phyloP scores from a whole-genome alignment of 2,888 invertebrate genomes.

The Drosophila falleni region DNA sequence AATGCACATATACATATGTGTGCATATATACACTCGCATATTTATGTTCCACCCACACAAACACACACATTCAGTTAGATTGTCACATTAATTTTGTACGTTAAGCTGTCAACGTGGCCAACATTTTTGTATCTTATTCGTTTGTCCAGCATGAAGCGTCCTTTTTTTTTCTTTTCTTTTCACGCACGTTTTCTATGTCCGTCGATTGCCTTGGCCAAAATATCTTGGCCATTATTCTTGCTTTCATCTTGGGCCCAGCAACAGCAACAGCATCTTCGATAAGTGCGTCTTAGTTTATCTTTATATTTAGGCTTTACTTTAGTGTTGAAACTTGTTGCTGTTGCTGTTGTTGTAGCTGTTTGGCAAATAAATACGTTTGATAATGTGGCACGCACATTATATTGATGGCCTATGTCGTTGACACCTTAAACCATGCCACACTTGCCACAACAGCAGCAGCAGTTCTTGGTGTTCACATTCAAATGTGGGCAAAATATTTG shows the following conservation, averaged over 20 bases:
- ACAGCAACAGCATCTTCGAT: conserved; percentile 43
- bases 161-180: conserved; percentile 26
- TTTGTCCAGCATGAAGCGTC: conserved; percentile 26
- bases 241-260: conserved; percentile 46
- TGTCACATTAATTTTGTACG: conserved; percentile 79
- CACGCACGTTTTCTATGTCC: conserved; percentile 31
- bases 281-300: conserved; percentile 72
- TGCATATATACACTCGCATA: conserved; percentile 27
- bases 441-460: neutral
- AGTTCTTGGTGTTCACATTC: conserved; percentile 34
- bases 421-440: conserved; percentile 2
- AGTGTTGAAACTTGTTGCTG: conserved; percentile 12
- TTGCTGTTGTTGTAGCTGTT: conserved; percentile 37
- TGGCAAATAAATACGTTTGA: conserved; percentile 72
- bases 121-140: conserved; percentile 69
- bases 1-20: conserved; percentile 54
- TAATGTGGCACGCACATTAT: conserved; percentile 66
- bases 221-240: conserved; percentile 61
- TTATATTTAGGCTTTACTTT: conserved; percentile 55
- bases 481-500: neutral
- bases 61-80: conserved; percentile 57
- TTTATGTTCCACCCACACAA: conserved; percentile 39
- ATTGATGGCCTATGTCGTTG: conserved; percentile 48
- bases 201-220: conserved; percentile 48
- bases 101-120: conserved; percentile 78